Base-by-base conservation (phyloP, 2,888 invertebrate species). In the Lasioglossum malachurum region DNA sequence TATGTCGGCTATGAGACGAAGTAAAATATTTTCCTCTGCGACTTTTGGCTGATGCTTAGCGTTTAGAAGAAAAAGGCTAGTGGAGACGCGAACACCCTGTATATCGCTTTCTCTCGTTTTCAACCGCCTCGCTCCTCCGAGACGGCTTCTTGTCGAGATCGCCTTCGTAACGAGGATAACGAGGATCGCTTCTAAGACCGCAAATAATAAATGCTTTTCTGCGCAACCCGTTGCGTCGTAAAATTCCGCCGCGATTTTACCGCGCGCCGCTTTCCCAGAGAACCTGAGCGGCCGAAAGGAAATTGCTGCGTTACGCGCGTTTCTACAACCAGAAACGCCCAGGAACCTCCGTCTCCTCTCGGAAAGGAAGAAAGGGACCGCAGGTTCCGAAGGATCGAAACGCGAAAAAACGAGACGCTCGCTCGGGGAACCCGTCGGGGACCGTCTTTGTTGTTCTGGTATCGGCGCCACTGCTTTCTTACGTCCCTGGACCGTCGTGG, bases 131-230 rank as follows among this genome's bases (percentile, higher is more conserved):
- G 73, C 7, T 53, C 7, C 46, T 41, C 14, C 75, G 46, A 60
- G 27, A 53, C 41, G 80, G 88, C 81, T 88, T 81, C 81, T 78
- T 82, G 81, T 72, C 77, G 86, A 78, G 80, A 78, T 86, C 79
- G 87, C 57, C 86, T 64, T 60, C 86, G 91, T 91, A 91, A 91
- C 91, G 87, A 90, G 91, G 91, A 91, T 91, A 91, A 91, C 91
- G 91, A 91, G 90, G 87, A 91, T 90, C 90, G 86, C 72, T 82
- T 89, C 90, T 90, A 91, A 91, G 89, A 91, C 91, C 90, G 91
- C 91, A 91, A 91, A 91, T 91, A 91, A 91, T 91, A 91, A 91
- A 91, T 89, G 91, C 91, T 86, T 84, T 82, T 89, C 88, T 83
- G 87, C 86, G 84, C 80, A 69, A 69, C 82, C 79, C 85, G 91